phyloP scores from a whole-genome alignment of 2,888 invertebrate species.

The Sarcophaga subvicina region DNA sequence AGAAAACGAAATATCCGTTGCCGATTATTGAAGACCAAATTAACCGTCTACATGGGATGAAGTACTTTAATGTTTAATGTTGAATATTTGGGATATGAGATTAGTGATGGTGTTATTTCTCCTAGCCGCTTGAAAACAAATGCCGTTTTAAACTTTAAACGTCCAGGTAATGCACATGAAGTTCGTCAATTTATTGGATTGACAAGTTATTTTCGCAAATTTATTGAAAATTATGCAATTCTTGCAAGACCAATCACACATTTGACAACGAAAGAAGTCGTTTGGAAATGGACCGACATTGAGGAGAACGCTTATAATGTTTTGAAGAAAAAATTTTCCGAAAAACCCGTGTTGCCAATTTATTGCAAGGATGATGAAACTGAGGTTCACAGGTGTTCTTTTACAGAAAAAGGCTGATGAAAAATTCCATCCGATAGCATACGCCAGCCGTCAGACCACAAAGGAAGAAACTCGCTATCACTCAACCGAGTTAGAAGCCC shows the following conservation, averaged over 20 bases:
- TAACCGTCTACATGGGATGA: constrained; percentile 23
- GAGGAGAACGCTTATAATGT: constrained; percentile 29
- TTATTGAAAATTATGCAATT: constrained; percentile 19
- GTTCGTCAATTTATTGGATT: background rate
- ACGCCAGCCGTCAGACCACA: constrained; percentile 11
- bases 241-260: constrained; percentile 29
- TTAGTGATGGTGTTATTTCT: constrained; percentile 6
- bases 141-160: constrained; percentile 12
- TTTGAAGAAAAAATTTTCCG: constrained; percentile 28
- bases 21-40: constrained; percentile 19
- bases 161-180: constrained; percentile 23
- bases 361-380: constrained; percentile 37
- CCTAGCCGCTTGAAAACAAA: constrained; percentile 10
- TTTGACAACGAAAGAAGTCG: constrained; percentile 10
- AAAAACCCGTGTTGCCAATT: constrained; percentile 31
- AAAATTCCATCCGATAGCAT: background rate
- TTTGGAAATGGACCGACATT: constrained; percentile 4
- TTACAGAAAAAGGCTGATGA: too few species aligned
- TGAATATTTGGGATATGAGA: background rate
- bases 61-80: constrained; percentile 23
- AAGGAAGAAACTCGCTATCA: too few species aligned
- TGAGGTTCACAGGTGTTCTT: too few species aligned
- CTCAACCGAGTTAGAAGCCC: too few species aligned
- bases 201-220: background rate
- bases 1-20: constrained; percentile 60